Base-by-base conservation (phyloP, 2,797 vertebrate genomes). In the Mareca strepera region DNA sequence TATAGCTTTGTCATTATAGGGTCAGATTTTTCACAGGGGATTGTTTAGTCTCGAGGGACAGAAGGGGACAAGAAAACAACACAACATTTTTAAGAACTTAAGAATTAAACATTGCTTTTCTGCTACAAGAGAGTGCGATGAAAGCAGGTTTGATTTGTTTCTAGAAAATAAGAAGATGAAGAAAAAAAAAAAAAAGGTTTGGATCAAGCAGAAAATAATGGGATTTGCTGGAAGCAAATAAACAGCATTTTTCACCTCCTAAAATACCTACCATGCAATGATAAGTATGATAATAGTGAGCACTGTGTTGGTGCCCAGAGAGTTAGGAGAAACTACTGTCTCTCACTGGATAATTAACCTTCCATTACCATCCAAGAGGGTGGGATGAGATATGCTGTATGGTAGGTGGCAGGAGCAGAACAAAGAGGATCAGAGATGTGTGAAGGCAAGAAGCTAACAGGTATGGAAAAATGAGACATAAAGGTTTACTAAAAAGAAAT, bases 21-120 rank as follows among this genome's bases (percentile, higher is more conserved):
- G 46, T 63, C 78, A 76, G 35, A 83, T 66, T 88, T 94, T 96
- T 88, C 93, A 69, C 76, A 81, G 53, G 75, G 35, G 76, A 87
- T 83, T 96, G 73, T 56, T 86, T 69, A 59, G 46, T 29, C 75
- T 70, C 35, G 13, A 66, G 76, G 56, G 64, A 64, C 43, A 70
- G 78, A 84, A 84, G 15, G 8, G n/a, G 69, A 87, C 23, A 78
- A 77, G 62, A 96, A 89, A 96, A 69, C 58, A 83, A 31, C 50
- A 56, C 0, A 3, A 53, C 20, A 60, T 73, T 86, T 91, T 92
- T 33, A 79, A 72, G 80, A 90, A 73, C 53, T 43, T 37, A 79
- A 72, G 80, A 90, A 73, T 64, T 43, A 78, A 62, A 62, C 31
- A 46, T 21, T 43, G 20, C 12, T 86, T 74, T 82, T 82, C n/a